Percentiles rank a stretch among this genome's conserved stretches.
phyloP scores from a whole-genome alignment of 2,888 invertebrate species.

The Onthophagus sagittarius region DNA sequence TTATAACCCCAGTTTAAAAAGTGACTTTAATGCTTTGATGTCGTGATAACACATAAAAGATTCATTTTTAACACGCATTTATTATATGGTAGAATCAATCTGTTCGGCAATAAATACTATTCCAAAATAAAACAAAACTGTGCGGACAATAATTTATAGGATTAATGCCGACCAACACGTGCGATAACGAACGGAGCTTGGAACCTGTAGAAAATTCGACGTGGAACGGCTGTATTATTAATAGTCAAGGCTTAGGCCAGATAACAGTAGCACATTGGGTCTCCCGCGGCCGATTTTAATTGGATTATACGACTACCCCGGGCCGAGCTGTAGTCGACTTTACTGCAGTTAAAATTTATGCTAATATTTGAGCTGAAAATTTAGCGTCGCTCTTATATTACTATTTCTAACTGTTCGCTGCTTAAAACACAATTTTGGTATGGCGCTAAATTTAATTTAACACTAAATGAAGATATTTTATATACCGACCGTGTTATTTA shows the following conservation, averaged over 20 bases:
- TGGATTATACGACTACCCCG: conserved; percentile 41
- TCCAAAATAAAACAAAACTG: background rate
- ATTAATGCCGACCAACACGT: background rate
- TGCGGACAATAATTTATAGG: background rate
- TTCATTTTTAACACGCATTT: background rate
- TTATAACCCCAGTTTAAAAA: background rate
- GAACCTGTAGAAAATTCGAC: background rate
- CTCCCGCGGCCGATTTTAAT: conserved; percentile 45
- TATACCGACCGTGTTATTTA: background rate
- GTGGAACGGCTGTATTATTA: conserved; percentile 36
- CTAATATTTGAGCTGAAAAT: background rate
- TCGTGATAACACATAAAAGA: background rate
- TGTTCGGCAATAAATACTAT: background rate
- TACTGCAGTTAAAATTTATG: background rate
- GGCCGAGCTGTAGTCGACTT: background rate
- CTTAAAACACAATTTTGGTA: background rate
- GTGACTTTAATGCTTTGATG: background rate
- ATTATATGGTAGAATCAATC: background rate
- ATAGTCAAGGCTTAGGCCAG: conserved; percentile 42
- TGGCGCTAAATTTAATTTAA: background rate
- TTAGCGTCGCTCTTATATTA: background rate
- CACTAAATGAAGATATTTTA: background rate
- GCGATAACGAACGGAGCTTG: background rate
- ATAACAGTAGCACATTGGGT: conserved; percentile 44
- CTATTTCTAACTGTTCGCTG: background rate